Evolutionary conservation across 2,113 vertebrate species (phyloP).

Genomic region (Prunella fulvescens): DNA sequence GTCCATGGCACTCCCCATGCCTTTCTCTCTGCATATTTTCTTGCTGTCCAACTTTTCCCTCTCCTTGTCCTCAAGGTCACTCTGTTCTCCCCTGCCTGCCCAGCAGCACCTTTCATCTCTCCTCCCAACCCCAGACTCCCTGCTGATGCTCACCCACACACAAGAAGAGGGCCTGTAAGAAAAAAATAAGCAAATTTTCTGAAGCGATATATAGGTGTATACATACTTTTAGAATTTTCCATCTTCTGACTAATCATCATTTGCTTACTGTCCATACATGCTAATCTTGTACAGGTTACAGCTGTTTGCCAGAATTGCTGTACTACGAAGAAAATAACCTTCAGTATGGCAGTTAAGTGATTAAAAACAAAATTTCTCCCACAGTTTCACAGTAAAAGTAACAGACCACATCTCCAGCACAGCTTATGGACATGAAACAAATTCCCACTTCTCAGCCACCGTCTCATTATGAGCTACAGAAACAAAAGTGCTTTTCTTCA

Average conservation of each 20-base stretch:
- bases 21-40: neutral
- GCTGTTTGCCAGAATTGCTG: neutral
- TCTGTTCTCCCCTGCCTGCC: neutral
- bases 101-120: neutral
- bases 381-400: neutral
- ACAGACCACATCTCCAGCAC: neutral
- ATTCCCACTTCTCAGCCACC: neutral
- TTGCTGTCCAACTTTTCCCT: neutral
- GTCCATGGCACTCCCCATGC: fast-evolving
- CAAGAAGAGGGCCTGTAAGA: fast-evolving
- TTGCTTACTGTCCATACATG: neutral
- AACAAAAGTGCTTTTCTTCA: neutral
- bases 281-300: neutral
- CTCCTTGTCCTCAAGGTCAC: neutral
- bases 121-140: neutral
- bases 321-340: neutral
- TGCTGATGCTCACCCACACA: fast-evolving
- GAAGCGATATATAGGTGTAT: neutral
- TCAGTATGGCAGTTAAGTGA: neutral
- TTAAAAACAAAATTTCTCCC: neutral
- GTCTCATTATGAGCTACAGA: neutral
- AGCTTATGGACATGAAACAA: neutral
- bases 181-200: neutral
- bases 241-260: neutral
- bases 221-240: neutral